These are phyloP conservation scores for Prunella fulvescens DNA, from an alignment of 2,113 vertebrate genomes.

Conservation along the genomic window DNA sequence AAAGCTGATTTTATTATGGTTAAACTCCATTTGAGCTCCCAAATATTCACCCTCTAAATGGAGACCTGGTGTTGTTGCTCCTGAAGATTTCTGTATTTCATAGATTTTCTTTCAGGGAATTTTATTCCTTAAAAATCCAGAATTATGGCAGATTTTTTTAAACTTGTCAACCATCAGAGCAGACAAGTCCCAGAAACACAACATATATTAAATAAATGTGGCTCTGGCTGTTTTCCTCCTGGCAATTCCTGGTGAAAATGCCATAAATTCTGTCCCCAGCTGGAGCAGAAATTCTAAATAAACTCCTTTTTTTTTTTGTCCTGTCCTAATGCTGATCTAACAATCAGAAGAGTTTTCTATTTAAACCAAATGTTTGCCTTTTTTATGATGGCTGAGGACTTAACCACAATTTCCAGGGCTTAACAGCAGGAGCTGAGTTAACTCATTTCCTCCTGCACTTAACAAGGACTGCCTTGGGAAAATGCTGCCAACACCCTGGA, in stretches of 20 bases:
- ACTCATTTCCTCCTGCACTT: constrained; percentile 67
- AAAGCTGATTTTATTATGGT: neutral
- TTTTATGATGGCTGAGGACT: constrained; percentile 45
- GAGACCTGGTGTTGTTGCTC: neutral
- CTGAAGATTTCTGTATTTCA: neutral
- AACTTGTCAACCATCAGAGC: neutral
- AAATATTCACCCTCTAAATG: neutral
- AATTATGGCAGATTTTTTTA: neutral
- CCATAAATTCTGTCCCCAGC: constrained; percentile 54
- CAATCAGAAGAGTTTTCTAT: constrained; percentile 54
- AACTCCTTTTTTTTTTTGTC: neutral
- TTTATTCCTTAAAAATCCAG: neutral
- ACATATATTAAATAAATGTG: neutral
- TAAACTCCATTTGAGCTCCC: neutral
- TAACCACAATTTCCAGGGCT: constrained; percentile 60
- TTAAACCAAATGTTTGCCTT: constrained; percentile 63
- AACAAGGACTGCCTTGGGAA: constrained; percentile 18
- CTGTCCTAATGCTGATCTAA: constrained; percentile 28
- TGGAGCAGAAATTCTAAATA: constrained; percentile 44
- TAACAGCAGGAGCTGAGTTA: constrained; percentile 63
- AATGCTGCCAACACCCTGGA: constrained; percentile 3
- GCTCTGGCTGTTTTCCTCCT: neutral
- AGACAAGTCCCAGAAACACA: neutral
- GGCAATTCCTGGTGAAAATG: constrained; percentile 32
- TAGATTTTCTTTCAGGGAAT: neutral